Conservation (phyloP, 2,888 invertebrate species). For the Lasioglossum vierecki region DNA sequence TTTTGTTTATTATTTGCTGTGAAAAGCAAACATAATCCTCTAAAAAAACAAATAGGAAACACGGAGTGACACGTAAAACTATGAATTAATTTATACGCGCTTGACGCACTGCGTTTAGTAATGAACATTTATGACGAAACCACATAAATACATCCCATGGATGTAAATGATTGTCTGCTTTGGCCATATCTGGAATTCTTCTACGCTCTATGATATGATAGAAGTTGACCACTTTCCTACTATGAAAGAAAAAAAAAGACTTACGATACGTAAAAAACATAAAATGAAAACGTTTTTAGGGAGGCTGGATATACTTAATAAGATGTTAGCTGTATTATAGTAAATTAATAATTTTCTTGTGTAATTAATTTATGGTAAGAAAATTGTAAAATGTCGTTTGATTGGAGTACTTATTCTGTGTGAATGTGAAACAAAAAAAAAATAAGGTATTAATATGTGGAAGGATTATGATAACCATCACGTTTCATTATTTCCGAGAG, state of each 20-base stretch:
- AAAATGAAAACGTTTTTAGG: constrained; percentile 75
- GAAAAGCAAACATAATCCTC: constrained; percentile 71
- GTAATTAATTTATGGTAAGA: constrained; percentile 83
- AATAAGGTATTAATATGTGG: constrained; percentile 46
- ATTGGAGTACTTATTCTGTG: constrained; percentile 80
- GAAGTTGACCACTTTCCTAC: constrained; percentile 81
- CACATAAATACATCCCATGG: constrained; percentile 80
- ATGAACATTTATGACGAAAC: constrained; percentile 76
- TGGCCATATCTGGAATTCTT: constrained; percentile 78
- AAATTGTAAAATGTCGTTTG: constrained; percentile 77
- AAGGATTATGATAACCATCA: constrained; percentile 60
- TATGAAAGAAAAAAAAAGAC: constrained; percentile 71
- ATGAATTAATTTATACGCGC: constrained; percentile 77
- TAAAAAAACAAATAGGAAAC: constrained; percentile 65
- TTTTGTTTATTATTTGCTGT: constrained; percentile 73
- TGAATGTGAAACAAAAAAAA: constrained; percentile 68
- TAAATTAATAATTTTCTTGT: constrained; percentile 82
- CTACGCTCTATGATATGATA: constrained; percentile 79
- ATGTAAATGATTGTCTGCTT: constrained; percentile 79
- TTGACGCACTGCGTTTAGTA: constrained; percentile 74
- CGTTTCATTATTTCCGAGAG: constrained; percentile 59
- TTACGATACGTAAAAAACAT: constrained; percentile 71
- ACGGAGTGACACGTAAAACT: constrained; percentile 69
- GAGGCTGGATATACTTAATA: constrained; percentile 79
- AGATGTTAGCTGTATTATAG: constrained; percentile 82